phyloP scores from a whole-genome alignment of 2,888 invertebrate genomes.

The Tuberolachnus salignus region DNA sequence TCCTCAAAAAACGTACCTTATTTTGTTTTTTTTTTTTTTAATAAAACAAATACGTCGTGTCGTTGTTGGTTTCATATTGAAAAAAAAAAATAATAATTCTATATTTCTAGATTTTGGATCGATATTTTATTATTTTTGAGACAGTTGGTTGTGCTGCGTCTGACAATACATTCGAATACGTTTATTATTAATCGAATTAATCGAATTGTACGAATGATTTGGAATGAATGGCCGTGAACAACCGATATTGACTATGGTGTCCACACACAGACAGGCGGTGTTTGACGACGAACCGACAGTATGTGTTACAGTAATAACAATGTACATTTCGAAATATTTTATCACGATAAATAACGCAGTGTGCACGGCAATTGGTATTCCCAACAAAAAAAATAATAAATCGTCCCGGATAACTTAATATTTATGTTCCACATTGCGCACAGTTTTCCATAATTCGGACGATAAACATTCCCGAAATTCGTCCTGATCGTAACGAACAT shows the following conservation, averaged over 20 bases:
- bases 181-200: no score
- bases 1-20: no score
- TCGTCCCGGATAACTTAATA: constrained; percentile 31
- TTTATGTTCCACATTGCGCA: constrained; percentile 1
- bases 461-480: constrained; percentile 20
- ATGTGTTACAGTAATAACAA: not conserved
- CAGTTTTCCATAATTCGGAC: constrained; percentile 22
- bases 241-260: not conserved
- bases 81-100: no score
- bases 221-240: not conserved
- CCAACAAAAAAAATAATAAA: no score
- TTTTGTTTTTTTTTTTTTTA: no score
- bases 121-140: no score
- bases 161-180: no score
- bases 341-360: constrained; percentile 8
- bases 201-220: no score
- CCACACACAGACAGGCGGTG: not conserved
- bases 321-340: constrained; percentile 43
- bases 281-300: not conserved
- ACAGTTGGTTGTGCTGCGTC: no score
- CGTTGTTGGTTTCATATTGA: no score
- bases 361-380: constrained; percentile 28
- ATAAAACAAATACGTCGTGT: no score
- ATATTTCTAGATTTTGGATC: no score
- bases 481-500: constrained; percentile 15